Evolutionary conservation across 1,140 invertebrate genomes (phyloP).

Genomic region (Heliothis subflexa): DNA sequence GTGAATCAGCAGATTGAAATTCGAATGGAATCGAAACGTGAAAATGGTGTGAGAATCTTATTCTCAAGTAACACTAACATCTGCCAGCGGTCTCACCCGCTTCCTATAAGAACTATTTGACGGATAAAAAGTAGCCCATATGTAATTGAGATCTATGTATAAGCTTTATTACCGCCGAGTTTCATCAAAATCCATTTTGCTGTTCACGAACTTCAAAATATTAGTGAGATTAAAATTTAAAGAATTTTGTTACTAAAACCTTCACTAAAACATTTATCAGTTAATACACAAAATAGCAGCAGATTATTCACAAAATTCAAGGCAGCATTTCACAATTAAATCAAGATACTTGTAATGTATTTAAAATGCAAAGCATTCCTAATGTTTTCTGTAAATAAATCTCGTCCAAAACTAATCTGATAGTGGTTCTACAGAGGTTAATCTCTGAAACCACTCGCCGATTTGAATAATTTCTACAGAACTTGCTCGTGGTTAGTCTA

Average conservation of each 20-base stretch:
- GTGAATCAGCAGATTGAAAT: no score
- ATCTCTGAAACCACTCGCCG: not conserved
- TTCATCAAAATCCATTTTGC: no score
- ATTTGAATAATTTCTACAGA: conserved; percentile 9
- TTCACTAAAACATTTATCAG: not conserved
- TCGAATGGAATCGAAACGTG: no score
- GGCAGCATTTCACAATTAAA: conserved; percentile 10
- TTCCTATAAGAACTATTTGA: no score
- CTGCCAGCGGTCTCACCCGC: no score
- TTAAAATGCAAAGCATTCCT: conserved; percentile 26
- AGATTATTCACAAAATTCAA: conserved; percentile 4
- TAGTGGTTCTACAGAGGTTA: conserved; percentile 14
- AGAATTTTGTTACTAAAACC: not conserved
- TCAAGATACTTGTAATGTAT: conserved; percentile 16
- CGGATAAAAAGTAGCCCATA: no score
- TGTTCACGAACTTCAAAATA: no score
- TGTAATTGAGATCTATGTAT: no score
- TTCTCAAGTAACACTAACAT: no score
- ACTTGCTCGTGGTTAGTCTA: not conserved
- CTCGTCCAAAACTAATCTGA: conserved; percentile 26
- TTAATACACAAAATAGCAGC: not conserved
- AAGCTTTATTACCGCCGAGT: no score
- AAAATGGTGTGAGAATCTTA: no score
- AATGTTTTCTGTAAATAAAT: conserved; percentile 31
- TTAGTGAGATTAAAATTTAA: no score